These are phyloP conservation scores for Lagopus leucura DNA, from an alignment of 2,113 vertebrate genomes.

Conservation along the genomic window DNA sequence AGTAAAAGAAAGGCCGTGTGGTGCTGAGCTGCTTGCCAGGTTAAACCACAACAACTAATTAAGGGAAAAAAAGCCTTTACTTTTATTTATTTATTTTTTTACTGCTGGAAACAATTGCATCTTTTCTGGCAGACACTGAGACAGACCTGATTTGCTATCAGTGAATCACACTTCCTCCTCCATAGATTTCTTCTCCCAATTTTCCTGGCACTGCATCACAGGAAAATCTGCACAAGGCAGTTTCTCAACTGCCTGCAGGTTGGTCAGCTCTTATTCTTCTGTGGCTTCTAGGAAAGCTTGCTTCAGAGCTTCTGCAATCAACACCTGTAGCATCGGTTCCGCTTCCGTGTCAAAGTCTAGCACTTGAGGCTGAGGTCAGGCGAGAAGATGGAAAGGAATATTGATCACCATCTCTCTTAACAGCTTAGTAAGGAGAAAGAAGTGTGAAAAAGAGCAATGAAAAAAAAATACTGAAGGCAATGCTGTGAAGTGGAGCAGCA, in stretches of 20 bases:
- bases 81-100: background rate
- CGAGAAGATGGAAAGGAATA: background rate
- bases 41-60: background rate
- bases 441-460: background rate
- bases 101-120: background rate
- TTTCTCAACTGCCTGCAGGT: background rate
- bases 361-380: background rate
- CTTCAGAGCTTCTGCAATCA: background rate
- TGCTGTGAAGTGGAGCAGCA: background rate
- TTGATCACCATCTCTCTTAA: background rate
- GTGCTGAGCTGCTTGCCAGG: too few relatives aligned
- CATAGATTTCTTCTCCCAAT: background rate
- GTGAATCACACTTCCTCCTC: rapidly evolving
- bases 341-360: background rate
- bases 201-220: background rate
- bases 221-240: background rate
- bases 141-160: background rate
- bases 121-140: background rate
- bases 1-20: too few relatives aligned
- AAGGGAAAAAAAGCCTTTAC: background rate
- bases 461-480: background rate
- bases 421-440: background rate
- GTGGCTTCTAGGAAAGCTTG: background rate
- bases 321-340: background rate
- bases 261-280: background rate